A percentile compares a stretch with the other conserved stretches of the same genome.
Conservation (phyloP, 1,140 invertebrate genomes). For the Helicoverpa zea region DNA sequence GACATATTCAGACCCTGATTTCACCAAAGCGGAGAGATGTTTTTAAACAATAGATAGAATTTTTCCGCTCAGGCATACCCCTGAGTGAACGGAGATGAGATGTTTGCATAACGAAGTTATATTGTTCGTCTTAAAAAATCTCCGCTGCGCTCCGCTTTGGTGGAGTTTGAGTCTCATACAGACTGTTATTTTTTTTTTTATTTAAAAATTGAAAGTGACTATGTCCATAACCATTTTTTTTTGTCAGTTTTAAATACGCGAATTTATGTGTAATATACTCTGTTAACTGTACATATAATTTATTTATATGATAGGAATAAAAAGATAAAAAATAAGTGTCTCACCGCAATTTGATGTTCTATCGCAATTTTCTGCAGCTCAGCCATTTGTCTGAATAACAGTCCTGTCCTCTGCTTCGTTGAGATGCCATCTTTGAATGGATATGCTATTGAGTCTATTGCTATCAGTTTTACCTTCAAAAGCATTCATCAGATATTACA, state of each 20-base stretch:
- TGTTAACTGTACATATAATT: background rate
- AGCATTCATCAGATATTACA: background rate
- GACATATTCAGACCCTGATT: too few relatives aligned
- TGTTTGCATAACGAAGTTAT: too few relatives aligned
- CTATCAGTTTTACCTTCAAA: slow-evolving; percentile 80
- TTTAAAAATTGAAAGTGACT: too few relatives aligned
- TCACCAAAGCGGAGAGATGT: too few relatives aligned
- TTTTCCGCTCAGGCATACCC: too few relatives aligned
- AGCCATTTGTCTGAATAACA: slow-evolving; percentile 79
- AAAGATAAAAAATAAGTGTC: slow-evolving; percentile 38
- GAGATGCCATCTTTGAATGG: slow-evolving; percentile 82
- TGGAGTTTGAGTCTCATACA: too few relatives aligned
- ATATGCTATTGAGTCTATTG: slow-evolving; percentile 82
- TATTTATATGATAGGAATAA: background rate
- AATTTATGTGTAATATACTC: background rate
- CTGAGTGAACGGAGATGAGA: too few relatives aligned
- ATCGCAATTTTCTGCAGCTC: slow-evolving; percentile 74
- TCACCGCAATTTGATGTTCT: slow-evolving; percentile 80
- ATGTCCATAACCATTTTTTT: too few relatives aligned
- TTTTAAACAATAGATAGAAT: too few relatives aligned
- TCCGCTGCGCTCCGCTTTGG: too few relatives aligned
- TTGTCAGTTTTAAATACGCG: background rate
- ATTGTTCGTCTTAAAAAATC: too few relatives aligned
- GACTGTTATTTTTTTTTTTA: too few relatives aligned
- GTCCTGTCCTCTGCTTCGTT: slow-evolving; percentile 75